Evolutionary conservation across 2,797 vertebrate species (phyloP).

Genomic region (Manis javanica): DNA sequence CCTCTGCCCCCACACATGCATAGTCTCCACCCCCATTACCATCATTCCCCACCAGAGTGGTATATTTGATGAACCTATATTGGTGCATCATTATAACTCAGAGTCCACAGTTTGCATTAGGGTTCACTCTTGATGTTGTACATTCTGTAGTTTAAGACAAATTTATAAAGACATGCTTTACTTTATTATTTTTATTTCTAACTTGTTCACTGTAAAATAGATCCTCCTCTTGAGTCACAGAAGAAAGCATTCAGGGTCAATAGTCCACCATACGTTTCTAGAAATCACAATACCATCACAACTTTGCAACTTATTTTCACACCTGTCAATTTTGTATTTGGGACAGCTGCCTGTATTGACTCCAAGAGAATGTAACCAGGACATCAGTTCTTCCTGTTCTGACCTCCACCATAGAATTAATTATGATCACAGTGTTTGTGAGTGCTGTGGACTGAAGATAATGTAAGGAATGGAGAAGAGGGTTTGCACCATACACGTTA

Average conservation of each 20-base stretch:
- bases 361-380: not conserved
- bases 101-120: not conserved
- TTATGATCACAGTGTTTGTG: not conserved
- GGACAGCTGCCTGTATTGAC: not conserved
- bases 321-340: not conserved
- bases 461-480: not conserved
- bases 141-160: not conserved
- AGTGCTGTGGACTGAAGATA: not conserved
- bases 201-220: not conserved
- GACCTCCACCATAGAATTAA: not conserved
- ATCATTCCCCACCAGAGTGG: not conserved
- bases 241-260: not conserved
- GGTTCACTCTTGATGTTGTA: not conserved
- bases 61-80: not conserved
- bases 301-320: not conserved
- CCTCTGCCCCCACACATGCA: not conserved
- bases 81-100: not conserved
- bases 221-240: not conserved
- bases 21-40: not conserved
- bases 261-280: not conserved
- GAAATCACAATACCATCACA: not conserved
- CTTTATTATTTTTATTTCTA: not conserved
- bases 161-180: not conserved
- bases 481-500: no score
- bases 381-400: not conserved